Evolutionary conservation across 1,140 invertebrate species (phyloP).

Genomic region (Lordiphosa collinella): DNA sequence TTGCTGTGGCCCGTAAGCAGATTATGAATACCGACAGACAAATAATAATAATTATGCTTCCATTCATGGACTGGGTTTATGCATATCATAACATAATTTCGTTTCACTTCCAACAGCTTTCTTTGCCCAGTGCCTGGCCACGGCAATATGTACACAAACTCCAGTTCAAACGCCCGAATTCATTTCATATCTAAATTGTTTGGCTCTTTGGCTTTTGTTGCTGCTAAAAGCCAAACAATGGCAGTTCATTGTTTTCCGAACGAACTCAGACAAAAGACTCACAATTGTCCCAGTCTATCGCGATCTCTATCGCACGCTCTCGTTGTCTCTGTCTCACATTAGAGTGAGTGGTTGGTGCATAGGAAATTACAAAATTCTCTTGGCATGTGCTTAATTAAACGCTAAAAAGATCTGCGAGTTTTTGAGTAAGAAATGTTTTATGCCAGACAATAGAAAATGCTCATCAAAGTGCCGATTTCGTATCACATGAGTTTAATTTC

Average conservation of each 20-base stretch:
- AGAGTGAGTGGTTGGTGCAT: no score
- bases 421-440: conserved; percentile 13
- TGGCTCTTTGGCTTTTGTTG: conserved; percentile 55
- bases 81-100: conserved; percentile 31
- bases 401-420: conserved; percentile 19
- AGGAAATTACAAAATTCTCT: conserved; percentile 11
- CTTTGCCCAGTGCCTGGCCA: conserved; percentile 14
- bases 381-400: conserved; percentile 51
- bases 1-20: not conserved
- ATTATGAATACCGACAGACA: conserved; percentile 13
- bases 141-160: conserved; percentile 16
- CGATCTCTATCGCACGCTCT: conserved; percentile 6
- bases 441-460: conserved; percentile 42
- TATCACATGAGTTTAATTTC: conserved; percentile 67
- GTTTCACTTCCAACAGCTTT: conserved; percentile 33
- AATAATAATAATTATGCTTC: conserved; percentile 30
- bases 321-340: conserved; percentile 13
- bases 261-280: conserved; percentile 45
- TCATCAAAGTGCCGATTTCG: conserved; percentile 49
- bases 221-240: conserved; percentile 74
- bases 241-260: conserved; percentile 58
- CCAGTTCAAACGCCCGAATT: conserved; percentile 31
- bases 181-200: conserved; percentile 64
- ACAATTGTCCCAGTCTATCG: conserved; percentile 20
- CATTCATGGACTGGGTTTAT: not conserved